These are phyloP conservation scores for Drosophila cognata DNA, from an alignment of 2,888 invertebrate species.

Conservation along the genomic window DNA sequence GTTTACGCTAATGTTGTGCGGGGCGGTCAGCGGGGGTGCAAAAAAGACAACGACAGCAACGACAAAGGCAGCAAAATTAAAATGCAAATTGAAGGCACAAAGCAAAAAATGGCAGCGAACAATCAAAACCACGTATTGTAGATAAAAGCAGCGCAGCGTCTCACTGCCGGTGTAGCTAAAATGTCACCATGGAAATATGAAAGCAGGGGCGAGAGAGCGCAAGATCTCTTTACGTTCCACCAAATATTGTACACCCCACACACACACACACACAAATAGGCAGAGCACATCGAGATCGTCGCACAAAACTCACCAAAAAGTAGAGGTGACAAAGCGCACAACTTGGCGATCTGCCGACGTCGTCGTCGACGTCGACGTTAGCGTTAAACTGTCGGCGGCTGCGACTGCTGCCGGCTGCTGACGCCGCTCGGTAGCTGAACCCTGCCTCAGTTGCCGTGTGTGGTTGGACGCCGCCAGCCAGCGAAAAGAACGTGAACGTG, in stretches of 20 bases:
- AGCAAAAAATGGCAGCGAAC: constrained; percentile 64
- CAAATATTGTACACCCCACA: neutral
- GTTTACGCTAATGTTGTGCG: constrained; percentile 6
- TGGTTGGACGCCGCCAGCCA: constrained; percentile 71
- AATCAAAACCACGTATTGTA: constrained; percentile 56
- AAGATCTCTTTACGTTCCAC: neutral
- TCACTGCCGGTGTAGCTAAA: constrained; percentile 31
- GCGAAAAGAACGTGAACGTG: constrained; percentile 48
- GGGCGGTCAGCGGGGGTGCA: neutral
- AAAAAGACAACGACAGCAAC: constrained; percentile 17
- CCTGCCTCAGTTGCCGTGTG: constrained; percentile 73
- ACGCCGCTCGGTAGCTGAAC: constrained; percentile 35
- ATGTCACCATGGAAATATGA: constrained; percentile 72
- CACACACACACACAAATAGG: neutral
- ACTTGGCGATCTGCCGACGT: constrained; percentile 37
- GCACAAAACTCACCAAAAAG: constrained; percentile 66
- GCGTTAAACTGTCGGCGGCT: constrained; percentile 1
- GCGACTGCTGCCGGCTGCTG: constrained; percentile 15
- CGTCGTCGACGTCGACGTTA: constrained; percentile 8
- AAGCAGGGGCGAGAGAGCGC: constrained; percentile 15
- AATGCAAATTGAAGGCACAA: constrained; percentile 79
- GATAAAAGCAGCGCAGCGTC: constrained; percentile 58
- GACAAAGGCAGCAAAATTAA: constrained; percentile 55
- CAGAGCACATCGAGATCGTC: constrained; percentile 28
- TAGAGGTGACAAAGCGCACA: constrained; percentile 68